These are phyloP conservation scores for Asteroscopus sphinx DNA, from an alignment of 2,888 invertebrate species.

Conservation along the genomic window DNA sequence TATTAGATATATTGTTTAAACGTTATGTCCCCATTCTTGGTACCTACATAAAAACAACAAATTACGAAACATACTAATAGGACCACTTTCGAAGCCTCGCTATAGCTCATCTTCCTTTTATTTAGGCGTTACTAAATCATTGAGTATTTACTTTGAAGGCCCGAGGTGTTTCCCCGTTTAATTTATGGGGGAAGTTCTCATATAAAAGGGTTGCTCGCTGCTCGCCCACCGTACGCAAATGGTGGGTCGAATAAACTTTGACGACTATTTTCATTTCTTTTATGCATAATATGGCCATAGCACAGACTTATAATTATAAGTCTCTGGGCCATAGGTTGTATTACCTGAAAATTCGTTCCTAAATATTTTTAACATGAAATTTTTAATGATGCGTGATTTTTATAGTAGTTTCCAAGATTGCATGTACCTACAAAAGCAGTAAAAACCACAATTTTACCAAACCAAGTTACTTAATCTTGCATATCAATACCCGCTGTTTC, in stretches of 20 bases:
- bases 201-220: conserved; percentile 67
- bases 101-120: conserved; percentile 55
- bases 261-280: conserved; percentile 58
- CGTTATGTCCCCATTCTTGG: neutral
- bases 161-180: conserved; percentile 60
- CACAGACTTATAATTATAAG: too few species aligned
- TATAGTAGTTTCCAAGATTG: too few species aligned
- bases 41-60: conserved; percentile 24
- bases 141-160: conserved; percentile 54
- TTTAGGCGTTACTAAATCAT: conserved; percentile 55
- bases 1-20: too few species aligned
- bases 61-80: conserved; percentile 13
- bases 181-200: conserved; percentile 71
- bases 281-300: conserved; percentile 51
- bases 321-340: too few species aligned
- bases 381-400: too few species aligned
- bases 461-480: too few species aligned
- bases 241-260: conserved; percentile 61
- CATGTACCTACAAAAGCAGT: too few species aligned
- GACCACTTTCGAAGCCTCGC: conserved; percentile 17
- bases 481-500: too few species aligned
- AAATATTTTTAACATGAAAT: too few species aligned
- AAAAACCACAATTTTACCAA: too few species aligned
- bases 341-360: conserved; percentile 36
- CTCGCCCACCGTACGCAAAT: conserved; percentile 53